phyloP scores from a whole-genome alignment of 1,140 invertebrate species.

The Hyles vespertilio region DNA sequence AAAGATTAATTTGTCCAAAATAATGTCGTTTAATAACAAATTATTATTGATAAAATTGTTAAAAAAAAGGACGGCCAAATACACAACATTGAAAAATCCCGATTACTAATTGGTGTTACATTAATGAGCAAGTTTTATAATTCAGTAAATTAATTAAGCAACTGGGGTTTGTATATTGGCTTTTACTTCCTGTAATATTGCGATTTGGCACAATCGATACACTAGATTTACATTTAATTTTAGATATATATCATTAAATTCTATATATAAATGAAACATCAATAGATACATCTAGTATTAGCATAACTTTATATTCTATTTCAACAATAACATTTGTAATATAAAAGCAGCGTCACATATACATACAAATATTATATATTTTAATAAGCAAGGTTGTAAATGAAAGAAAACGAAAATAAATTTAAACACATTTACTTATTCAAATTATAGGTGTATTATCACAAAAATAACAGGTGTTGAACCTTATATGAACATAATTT shows the following conservation, averaged over 20 bases:
- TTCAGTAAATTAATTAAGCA: slow-evolving; percentile 9
- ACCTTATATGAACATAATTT: background rate
- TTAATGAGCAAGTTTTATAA: slow-evolving; percentile 24
- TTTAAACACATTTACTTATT: slow-evolving; percentile 58
- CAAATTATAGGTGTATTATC: slow-evolving; percentile 34
- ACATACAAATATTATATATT: slow-evolving; percentile 18
- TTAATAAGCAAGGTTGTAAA: slow-evolving; percentile 12
- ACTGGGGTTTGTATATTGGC: slow-evolving; percentile 45
- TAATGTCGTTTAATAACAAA: too few relatives aligned
- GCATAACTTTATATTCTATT: slow-evolving; percentile 14
- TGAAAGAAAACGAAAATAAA: slow-evolving; percentile 29
- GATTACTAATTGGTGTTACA: slow-evolving; percentile 29
- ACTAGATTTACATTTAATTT: slow-evolving; percentile 22
- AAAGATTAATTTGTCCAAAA: too few relatives aligned
- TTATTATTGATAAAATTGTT: too few relatives aligned
- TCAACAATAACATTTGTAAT: slow-evolving; percentile 38
- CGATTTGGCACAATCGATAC: slow-evolving; percentile 54
- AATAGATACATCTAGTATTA: slow-evolving; percentile 46
- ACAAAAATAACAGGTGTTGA: slow-evolving; percentile 34
- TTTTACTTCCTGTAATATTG: slow-evolving; percentile 55
- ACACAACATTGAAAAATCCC: slow-evolving; percentile 13
- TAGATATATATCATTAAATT: slow-evolving; percentile 30
- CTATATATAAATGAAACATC: slow-evolving; percentile 48
- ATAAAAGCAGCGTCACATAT: slow-evolving; percentile 56
- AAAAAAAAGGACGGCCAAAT: slow-evolving; percentile 23